Base-by-base conservation (phyloP, 2,797 vertebrate genomes). In the Distichodus sexfasciatus region DNA sequence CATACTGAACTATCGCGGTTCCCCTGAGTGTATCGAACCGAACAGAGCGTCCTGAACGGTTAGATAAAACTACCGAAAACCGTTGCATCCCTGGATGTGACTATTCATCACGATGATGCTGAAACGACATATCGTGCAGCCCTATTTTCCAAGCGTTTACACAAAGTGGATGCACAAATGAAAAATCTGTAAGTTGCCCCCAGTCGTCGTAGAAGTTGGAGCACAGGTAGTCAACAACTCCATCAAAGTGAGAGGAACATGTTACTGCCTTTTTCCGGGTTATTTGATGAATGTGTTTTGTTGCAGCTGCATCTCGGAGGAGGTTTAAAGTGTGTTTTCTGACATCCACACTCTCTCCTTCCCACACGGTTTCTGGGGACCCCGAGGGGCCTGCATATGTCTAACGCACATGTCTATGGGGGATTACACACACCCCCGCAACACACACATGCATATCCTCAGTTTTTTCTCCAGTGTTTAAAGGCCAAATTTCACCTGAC, bases 381-480 rank as follows among this genome's bases (percentile, higher is more conserved):
- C 59, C 66, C 43, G 11, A 11, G 6, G 41, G 58, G 29, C 46
- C 33, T 58, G 28, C 38, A 55, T 67, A 62, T 67, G 57, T 67
- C 66, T 67, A 54, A 48, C 36, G 54, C 61, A 35, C 29, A 43
- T 10, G 63, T 51, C 43, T 63, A 17, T 36, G 46, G 48, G 57
- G 63, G 9, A 21, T 63, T n/a, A 24, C 62, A 63, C 12, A 40
- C 53, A n/a, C n/a, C n/a, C n/a, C n/a, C n/a, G n/a, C n/a, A n/a
- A n/a, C n/a, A n/a, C 46, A 24, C 46, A 21, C 9, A 6, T 48
- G 46, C 29, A 8, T 40, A 48, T 54, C 4, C 31, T 9, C 24
- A 14, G 33, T 8, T 47, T 17, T 17, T 55, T 19, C 11, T 9
- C 57, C 57, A 74, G 61, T 62, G 54, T 73, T 68, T 40, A 73